Evolutionary conservation across 2,113 vertebrate species (phyloP), one percentile per base, ranked within the genome.

Genomic region (Dendrocopos noguchii): DNA sequence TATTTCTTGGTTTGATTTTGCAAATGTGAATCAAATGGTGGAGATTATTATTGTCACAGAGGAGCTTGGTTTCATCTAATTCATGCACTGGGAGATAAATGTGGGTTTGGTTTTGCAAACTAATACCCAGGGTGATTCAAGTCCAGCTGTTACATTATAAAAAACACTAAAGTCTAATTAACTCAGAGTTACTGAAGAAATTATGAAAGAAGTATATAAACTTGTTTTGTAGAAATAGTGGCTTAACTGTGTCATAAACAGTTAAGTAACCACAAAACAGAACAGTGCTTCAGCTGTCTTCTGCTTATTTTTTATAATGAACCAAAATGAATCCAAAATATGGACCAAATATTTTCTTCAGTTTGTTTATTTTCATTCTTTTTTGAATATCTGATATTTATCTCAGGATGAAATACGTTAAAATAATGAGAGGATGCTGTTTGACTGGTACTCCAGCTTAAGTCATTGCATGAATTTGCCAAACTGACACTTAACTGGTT

Each of bases 1-100:
- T 86, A 24, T 47, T 72, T 90, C 15, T 86, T 93, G 7, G 14
- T 79, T 81, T 90, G 12, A 44, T 94, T 94, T 83, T 87, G 20
- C 8, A 84, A 90, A 75, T 28, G 3, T 33, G 80, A 84, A 31
- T 79, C 24, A 79, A 87, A 64, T 15, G 2, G 12, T 71, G 42
- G 10, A 46, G 39, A 57, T 76, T 91, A 42, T 70, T 84, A 24
- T 59, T 87, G 55, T 94, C 4, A 42, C 33, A 20, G 34, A 81
- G 76, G 73, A 55, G 5, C 90, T 87, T 70, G 13, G 12, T 66
- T 94, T 84, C 13, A 18, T 81, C 34, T 80, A 79, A 55, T 64
- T 78, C 10, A 55, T 39, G 11, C 10, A 44, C 7, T 68, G 16
- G 21, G 27, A 88, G 7, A 84, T 39, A 34, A 73, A 3, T n/a